Conservation (phyloP, 2,797 vertebrate genomes). For the Pelodytes ibericus region DNA sequence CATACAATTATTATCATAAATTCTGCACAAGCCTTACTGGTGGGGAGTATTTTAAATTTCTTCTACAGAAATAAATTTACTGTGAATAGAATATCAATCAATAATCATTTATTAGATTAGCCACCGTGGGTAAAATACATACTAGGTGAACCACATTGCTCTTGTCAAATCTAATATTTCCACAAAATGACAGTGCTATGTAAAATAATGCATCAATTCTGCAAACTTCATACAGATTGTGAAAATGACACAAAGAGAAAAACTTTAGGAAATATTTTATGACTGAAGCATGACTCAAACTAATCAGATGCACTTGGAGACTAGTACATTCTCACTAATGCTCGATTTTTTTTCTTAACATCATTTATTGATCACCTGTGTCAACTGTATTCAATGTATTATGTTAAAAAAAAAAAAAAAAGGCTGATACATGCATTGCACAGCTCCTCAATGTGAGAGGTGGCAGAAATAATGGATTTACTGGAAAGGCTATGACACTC, state of each 20-base stretch:
- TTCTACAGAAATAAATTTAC: background rate
- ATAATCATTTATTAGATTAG: background rate
- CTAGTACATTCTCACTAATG: background rate
- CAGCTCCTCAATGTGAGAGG: background rate
- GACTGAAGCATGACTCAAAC: background rate
- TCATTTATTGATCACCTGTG: background rate
- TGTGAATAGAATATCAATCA: background rate
- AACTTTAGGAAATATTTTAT: background rate
- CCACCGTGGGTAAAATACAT: background rate
- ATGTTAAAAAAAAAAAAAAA: background rate
- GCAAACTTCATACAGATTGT: background rate
- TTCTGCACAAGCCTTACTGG: too few species aligned
- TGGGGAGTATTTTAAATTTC: too few species aligned
- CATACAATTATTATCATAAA: too few species aligned
- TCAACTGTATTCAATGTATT: background rate
- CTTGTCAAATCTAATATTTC: background rate
- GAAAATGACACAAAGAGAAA: background rate
- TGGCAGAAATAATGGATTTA: slow-evolving; percentile 4
- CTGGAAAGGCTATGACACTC: background rate
- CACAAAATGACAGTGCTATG: background rate
- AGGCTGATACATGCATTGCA: background rate
- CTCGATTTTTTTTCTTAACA: background rate
- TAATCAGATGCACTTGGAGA: background rate
- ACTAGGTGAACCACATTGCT: background rate
- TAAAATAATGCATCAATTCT: background rate